Evolutionary conservation across 2,113 vertebrate genomes (phyloP).

Genomic region (Salvelinus namaycush): DNA sequence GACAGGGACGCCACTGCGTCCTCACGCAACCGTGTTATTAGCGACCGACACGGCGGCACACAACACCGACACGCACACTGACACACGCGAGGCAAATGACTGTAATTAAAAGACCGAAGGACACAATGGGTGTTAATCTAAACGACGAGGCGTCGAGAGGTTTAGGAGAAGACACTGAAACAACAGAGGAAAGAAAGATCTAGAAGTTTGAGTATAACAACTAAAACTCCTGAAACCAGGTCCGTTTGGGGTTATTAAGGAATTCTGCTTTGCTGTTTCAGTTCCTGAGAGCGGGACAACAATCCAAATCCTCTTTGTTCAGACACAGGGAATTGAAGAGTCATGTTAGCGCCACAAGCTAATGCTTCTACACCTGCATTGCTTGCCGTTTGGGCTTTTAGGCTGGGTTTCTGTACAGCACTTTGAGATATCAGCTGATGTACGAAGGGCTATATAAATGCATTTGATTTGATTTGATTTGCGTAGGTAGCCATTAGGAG

Average conservation of each 20-base stretch:
- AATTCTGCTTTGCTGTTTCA: constrained; percentile 12
- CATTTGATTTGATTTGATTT: too few species aligned
- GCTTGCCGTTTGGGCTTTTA: too few species aligned
- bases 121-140: constrained; percentile 61
- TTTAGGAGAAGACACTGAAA: constrained; percentile 38
- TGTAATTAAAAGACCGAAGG: constrained; percentile 70
- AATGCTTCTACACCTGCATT: too few species aligned
- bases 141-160: constrained; percentile 53
- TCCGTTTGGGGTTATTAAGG: constrained; percentile 16
- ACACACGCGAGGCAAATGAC: constrained; percentile 59
- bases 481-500: neutral
- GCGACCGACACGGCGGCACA: constrained; percentile 53
- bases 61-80: constrained; percentile 54
- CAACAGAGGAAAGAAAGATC: neutral
- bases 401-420: too few species aligned
- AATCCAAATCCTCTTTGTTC: neutral
- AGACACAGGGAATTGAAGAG: too few species aligned
- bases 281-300: neutral
- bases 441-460: too few species aligned
- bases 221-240: constrained; percentile 11
- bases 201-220: constrained; percentile 44
- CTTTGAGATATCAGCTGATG: too few species aligned
- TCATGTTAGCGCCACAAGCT: too few species aligned
- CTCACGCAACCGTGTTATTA: constrained; percentile 74
- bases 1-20: constrained; percentile 45